A percentile compares a stretch with the other conserved stretches of the same genome.
These are phyloP conservation scores for Notolabrus celidotus DNA, from an alignment of 2,797 vertebrate genomes.

Conservation along the genomic window DNA sequence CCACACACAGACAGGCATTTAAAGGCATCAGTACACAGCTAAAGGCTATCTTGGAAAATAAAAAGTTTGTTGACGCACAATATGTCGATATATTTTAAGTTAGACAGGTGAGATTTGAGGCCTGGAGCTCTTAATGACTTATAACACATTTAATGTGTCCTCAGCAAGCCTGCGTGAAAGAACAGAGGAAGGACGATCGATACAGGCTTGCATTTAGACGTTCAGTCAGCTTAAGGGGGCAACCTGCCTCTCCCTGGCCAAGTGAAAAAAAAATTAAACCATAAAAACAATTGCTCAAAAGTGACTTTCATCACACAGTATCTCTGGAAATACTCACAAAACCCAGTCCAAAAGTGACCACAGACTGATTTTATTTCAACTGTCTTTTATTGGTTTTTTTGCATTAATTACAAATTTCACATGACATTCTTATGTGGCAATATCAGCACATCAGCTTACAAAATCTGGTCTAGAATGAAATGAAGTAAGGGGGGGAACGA, in stretches of 20 bases:
- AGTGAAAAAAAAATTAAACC: slow-evolving; percentile 59
- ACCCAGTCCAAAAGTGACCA: slow-evolving; percentile 9
- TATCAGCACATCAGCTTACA: no score
- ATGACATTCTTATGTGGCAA: no score
- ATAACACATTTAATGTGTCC: slow-evolving; percentile 82
- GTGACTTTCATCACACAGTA: slow-evolving; percentile 38
- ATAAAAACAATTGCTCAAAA: slow-evolving; percentile 57
- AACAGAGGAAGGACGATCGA: slow-evolving; percentile 79
- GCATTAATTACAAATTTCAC: no score
- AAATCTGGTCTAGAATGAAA: no score
- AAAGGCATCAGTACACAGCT: slow-evolving; percentile 56
- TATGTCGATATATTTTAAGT: slow-evolving; percentile 74
- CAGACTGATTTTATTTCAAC: no score
- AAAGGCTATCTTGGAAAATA: slow-evolving; percentile 54
- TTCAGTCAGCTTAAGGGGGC: slow-evolving; percentile 72
- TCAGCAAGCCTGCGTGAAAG: slow-evolving; percentile 72
- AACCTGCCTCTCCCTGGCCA: slow-evolving; percentile 56
- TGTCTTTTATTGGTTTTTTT: no score
- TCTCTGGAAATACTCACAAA: slow-evolving; percentile 36
- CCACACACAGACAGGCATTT: slow-evolving; percentile 5
- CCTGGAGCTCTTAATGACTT: slow-evolving; percentile 78
- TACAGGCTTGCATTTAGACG: slow-evolving; percentile 72
- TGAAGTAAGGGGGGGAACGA: no score
- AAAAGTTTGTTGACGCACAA: slow-evolving; percentile 62
- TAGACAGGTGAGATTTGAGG: slow-evolving; percentile 74